A percentile compares a stretch with the other conserved stretches of the same genome.
Conservation (phyloP, 2,113 vertebrate species). For the Silurus meridionalis region DNA sequence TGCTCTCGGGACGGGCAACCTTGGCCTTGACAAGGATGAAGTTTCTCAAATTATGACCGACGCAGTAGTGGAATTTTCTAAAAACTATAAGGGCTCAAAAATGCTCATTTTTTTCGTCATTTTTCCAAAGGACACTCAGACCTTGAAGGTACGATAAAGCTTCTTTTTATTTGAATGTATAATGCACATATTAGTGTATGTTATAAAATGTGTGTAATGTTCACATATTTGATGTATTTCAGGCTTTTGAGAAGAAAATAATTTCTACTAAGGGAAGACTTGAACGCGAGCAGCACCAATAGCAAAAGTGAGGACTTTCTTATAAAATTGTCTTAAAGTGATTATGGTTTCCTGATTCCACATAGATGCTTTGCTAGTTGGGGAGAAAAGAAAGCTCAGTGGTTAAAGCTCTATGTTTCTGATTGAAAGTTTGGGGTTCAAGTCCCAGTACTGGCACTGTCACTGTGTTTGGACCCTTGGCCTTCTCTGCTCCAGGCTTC, state of each 20-base stretch:
- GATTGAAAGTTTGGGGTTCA: no score
- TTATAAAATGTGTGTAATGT: not conserved
- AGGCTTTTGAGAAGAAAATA: conserved; percentile 65
- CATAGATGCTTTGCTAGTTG: not conserved
- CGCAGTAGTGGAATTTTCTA: conserved; percentile 64
- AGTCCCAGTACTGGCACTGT: no score
- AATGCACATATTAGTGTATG: not conserved
- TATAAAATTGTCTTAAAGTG: not conserved
- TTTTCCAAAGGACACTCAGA: conserved; percentile 48
- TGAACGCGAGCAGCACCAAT: not conserved
- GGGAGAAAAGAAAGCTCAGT: no score
- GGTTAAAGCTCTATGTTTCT: no score
- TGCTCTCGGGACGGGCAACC: conserved; percentile 67
- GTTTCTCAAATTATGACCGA: conserved; percentile 69
- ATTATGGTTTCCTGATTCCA: not conserved
- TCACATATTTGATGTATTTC: conserved; percentile 17
- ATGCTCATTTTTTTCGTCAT: conserved; percentile 72
- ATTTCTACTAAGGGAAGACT: rapidly evolving
- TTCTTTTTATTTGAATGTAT: not conserved
- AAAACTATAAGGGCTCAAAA: rapidly evolving
- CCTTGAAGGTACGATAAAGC: conserved; percentile 63
- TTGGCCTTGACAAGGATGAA: not conserved
- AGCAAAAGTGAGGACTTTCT: conserved; percentile 44
- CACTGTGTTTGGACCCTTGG: no score
- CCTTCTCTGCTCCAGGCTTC: no score